phyloP scores from a whole-genome alignment of 2,113 vertebrate species.

The Falcunculus frontatus region DNA sequence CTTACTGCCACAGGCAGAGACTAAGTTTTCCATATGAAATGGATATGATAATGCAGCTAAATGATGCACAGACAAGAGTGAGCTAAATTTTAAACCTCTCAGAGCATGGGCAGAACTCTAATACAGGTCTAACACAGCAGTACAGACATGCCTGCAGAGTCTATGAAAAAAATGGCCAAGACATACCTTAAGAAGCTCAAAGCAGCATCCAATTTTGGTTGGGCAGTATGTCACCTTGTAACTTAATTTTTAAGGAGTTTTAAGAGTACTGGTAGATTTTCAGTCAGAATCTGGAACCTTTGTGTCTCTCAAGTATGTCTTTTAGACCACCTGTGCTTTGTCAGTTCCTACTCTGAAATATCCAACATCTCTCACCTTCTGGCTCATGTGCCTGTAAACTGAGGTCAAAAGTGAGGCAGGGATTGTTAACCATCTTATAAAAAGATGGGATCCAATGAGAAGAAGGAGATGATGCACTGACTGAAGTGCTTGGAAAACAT shows the following conservation, averaged over 20 bases:
- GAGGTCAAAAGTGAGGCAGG: neutral
- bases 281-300: neutral
- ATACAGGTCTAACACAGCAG: neutral
- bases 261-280: neutral
- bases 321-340: neutral
- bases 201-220: neutral
- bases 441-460: neutral
- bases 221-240: neutral
- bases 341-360: neutral
- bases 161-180: neutral
- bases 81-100: neutral
- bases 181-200: neutral
- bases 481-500: neutral
- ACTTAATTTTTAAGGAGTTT: neutral
- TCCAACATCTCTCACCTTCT: neutral
- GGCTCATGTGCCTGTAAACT: neutral
- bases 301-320: neutral
- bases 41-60: neutral
- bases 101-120: neutral
- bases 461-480: neutral
- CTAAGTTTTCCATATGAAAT: neutral
- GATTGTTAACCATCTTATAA: neutral
- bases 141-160: neutral
- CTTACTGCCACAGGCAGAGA: neutral
- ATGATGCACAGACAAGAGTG: neutral